Conservation (phyloP, 2,113 vertebrate genomes). For the Daphoenositta chrysoptera region DNA sequence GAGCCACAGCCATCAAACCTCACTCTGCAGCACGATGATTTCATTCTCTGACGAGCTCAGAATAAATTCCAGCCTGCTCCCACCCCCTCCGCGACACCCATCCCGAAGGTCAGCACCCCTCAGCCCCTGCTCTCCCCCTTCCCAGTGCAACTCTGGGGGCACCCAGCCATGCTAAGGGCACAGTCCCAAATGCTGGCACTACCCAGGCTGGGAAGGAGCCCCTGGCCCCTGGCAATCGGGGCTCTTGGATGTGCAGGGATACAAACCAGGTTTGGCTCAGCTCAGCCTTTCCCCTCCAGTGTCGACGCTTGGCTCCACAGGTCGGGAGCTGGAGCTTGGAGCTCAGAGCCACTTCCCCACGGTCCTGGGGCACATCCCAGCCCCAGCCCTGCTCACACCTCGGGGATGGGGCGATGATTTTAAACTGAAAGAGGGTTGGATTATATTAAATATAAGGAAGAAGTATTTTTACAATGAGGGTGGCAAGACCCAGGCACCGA, state of each 20-base stretch:
- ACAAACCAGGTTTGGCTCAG: not conserved
- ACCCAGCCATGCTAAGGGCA: not conserved
- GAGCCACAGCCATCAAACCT: not conserved
- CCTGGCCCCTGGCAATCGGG: not conserved
- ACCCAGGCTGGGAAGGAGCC: not conserved
- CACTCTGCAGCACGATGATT: not conserved
- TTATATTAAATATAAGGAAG: not conserved
- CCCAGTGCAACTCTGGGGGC: accelerated
- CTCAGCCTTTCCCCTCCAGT: not conserved
- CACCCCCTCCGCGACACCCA: accelerated
- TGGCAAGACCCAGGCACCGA: not conserved
- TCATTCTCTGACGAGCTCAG: not conserved
- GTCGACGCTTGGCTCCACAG: accelerated
- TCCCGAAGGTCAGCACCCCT: not conserved
- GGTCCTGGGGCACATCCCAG: not conserved
- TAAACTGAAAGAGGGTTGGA: not conserved
- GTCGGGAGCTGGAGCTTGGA: accelerated
- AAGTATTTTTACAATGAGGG: not conserved
- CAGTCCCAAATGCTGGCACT: accelerated
- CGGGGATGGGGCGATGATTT: not conserved
- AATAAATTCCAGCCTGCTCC: not conserved
- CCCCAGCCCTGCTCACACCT: not conserved
- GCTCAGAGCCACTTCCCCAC: not conserved
- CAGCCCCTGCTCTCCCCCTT: not conserved
- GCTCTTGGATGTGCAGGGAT: not conserved